Percentiles rank a stretch among this genome's conserved stretches.
Evolutionary conservation across 2,888 invertebrate genomes (phyloP).

Genomic region (Volucella inanis): DNA sequence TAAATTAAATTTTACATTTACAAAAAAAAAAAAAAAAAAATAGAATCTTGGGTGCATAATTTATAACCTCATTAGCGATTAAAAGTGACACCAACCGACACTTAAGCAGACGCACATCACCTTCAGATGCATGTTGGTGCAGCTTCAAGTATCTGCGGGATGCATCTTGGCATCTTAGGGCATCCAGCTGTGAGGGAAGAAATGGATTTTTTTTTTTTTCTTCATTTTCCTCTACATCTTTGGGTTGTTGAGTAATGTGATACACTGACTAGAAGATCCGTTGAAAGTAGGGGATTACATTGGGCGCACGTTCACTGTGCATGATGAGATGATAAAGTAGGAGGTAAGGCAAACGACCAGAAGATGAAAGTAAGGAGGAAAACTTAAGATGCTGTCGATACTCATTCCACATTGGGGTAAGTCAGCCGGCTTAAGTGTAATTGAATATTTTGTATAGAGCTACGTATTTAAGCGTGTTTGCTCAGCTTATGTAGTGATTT

Average conservation of each 20-base stretch:
- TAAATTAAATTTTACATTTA: conserved; percentile 59
- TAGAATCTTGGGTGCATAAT: conserved; percentile 65
- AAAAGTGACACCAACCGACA: conserved; percentile 72
- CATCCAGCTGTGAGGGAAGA: conserved; percentile 58
- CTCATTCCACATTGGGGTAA: conserved; percentile 56
- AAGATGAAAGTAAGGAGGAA: background rate
- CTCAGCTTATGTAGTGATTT: conserved; percentile 61
- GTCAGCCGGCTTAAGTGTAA: conserved; percentile 68
- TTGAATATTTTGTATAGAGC: conserved; percentile 70
- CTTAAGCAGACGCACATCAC: conserved; percentile 64
- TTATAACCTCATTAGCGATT: conserved; percentile 75
- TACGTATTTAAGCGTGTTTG: conserved; percentile 65
- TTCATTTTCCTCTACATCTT: conserved; percentile 49
- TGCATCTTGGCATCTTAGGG: conserved; percentile 33
- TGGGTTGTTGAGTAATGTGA: conserved; percentile 65
- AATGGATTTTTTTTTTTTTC: conserved; percentile 21
- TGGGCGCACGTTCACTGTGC: conserved; percentile 26
- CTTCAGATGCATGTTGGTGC: conserved; percentile 46
- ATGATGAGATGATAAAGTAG: background rate
- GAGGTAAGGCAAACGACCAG: too few species aligned
- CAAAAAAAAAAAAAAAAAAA: conserved; percentile 14
- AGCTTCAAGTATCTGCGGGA: background rate
- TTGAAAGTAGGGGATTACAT: conserved; percentile 67
- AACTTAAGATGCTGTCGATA: conserved; percentile 64
- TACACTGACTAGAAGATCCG: conserved; percentile 39